Percentiles rank a stretch among this genome's conserved stretches.
Evolutionary conservation across 2,797 vertebrate genomes (phyloP).

Genomic region (Agapornis canus): DNA sequence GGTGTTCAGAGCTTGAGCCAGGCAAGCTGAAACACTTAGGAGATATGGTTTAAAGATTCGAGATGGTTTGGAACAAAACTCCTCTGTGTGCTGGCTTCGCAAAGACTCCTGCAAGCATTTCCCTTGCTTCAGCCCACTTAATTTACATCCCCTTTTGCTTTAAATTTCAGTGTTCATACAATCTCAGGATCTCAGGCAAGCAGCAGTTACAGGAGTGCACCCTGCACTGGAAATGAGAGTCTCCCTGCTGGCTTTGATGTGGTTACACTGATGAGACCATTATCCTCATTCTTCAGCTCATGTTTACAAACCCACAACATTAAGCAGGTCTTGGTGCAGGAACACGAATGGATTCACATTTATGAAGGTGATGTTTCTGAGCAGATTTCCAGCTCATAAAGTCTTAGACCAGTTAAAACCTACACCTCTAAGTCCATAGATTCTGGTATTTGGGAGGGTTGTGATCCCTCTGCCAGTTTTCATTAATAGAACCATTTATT

Average conservation of each 20-base stretch:
- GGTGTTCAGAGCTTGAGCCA: background rate
- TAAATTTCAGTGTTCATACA: background rate
- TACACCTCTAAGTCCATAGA: background rate
- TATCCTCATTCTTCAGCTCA: background rate
- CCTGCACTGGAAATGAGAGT: background rate
- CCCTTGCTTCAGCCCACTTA: rapidly evolving
- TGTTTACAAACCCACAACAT: background rate
- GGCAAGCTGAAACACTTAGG: rapidly evolving
- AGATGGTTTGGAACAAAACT: background rate
- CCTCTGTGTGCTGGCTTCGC: background rate
- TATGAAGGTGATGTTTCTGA: background rate
- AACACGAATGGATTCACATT: rapidly evolving
- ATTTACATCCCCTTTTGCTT: background rate
- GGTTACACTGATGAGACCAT: background rate
- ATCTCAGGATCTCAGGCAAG: background rate
- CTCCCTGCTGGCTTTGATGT: slow-evolving; percentile 6
- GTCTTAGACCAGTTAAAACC: background rate
- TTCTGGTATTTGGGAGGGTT: background rate
- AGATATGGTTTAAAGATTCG: background rate
- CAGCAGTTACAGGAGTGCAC: background rate
- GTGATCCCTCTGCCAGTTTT: background rate
- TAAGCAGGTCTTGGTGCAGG: background rate
- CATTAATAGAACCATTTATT: background rate
- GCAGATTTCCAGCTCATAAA: background rate
- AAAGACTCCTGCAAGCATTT: background rate